Percentiles rank a stretch among this genome's conserved stretches.
phyloP scores from a whole-genome alignment of 2,888 invertebrate species.

The Protodeltote pygarga region DNA sequence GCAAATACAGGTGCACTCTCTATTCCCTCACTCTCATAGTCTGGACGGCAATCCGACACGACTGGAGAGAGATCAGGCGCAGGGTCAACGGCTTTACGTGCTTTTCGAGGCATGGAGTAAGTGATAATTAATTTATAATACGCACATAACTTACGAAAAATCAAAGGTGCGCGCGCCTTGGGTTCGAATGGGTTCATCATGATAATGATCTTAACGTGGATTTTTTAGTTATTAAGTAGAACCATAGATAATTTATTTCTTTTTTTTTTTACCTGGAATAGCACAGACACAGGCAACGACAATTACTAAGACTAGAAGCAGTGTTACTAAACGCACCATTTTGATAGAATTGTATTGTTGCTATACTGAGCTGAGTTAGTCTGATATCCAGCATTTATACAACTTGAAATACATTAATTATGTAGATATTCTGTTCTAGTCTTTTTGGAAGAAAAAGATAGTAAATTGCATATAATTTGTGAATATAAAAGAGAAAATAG shows the following conservation, averaged over 20 bases:
- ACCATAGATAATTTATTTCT: too few species aligned
- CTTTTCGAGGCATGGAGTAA: too few species aligned
- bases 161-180: too few species aligned
- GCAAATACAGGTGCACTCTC: too few species aligned
- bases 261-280: slow-evolving; percentile 5
- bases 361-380: slow-evolving; percentile 11
- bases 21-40: too few species aligned
- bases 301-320: slow-evolving; percentile 5
- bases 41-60: too few species aligned
- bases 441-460: background rate
- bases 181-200: background rate
- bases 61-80: too few species aligned
- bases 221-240: too few species aligned
- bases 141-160: too few species aligned
- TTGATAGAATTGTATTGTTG: slow-evolving; percentile 1
- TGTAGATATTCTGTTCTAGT: background rate
- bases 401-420: slow-evolving; percentile 13
- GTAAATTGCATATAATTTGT: background rate
- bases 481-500: background rate
- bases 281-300: slow-evolving; percentile 1
- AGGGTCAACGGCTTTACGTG: too few species aligned
- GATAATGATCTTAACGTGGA: too few species aligned
- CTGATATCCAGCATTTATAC: background rate
- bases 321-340: slow-evolving; percentile 13
- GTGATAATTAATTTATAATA: too few species aligned